These are phyloP conservation scores for Acipenser oxyrinchus DNA, from an alignment of 2,797 vertebrate species.

Conservation along the genomic window DNA sequence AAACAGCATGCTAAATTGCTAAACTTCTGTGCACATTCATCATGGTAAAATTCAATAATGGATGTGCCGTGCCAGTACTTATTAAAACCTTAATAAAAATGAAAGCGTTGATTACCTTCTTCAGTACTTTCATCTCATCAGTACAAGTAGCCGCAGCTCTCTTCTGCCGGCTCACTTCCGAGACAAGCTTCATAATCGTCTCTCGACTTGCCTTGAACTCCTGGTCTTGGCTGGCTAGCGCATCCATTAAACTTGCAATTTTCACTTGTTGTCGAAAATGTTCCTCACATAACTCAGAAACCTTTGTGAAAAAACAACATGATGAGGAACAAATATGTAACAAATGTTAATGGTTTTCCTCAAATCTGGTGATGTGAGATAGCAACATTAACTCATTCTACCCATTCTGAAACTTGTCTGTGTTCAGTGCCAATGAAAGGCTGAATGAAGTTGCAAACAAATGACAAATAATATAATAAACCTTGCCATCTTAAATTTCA, in stretches of 20 bases:
- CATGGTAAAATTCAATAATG: background rate
- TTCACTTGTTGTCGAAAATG: constrained; percentile 18
- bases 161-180: constrained; percentile 25
- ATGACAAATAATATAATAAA: too few relatives aligned
- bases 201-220: constrained; percentile 29
- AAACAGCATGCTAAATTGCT: too few relatives aligned
- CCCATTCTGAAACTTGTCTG: too few relatives aligned
- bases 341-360: background rate
- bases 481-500: too few relatives aligned
- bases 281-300: constrained; percentile 21
- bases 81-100: too few relatives aligned
- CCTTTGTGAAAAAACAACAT: constrained; percentile 11
- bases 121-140: constrained; percentile 18
- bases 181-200: constrained; percentile 23
- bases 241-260: constrained; percentile 21
- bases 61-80: background rate
- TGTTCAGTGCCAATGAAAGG: too few relatives aligned
- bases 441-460: too few relatives aligned
- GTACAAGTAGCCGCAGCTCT: constrained; percentile 10
- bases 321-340: background rate
- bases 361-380: too few relatives aligned
- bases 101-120: constrained; percentile 18
- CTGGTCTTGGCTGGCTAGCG: constrained; percentile 27
- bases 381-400: too few relatives aligned
- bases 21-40: too few relatives aligned